These are phyloP conservation scores for Strigops habroptila DNA, from an alignment of 2,113 vertebrate genomes.

Conservation along the genomic window DNA sequence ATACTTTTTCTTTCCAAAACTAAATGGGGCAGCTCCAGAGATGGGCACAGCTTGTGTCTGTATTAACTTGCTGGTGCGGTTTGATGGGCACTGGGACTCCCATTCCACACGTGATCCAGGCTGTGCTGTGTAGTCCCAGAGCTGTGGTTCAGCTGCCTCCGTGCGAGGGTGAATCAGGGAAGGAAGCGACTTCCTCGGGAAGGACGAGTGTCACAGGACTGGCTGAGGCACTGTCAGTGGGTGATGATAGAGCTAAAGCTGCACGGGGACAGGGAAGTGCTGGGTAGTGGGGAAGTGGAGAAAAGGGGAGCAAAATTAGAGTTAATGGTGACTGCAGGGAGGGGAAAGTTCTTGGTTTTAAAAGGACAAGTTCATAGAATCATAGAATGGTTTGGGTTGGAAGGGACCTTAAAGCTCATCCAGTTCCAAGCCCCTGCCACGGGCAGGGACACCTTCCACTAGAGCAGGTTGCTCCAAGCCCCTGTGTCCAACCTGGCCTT, in stretches of 20 bases:
- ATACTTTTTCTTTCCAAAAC: accelerated
- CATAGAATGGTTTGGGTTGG: neutral
- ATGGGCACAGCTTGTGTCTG: neutral
- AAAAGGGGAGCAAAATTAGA: neutral
- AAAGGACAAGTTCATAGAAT: neutral
- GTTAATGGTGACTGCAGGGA: neutral
- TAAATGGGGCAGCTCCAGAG: neutral
- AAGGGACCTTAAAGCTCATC: neutral
- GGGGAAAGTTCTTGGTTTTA: neutral
- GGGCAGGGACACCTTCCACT: too few species aligned
- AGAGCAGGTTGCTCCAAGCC: too few species aligned
- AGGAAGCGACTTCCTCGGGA: neutral
- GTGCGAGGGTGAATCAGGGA: neutral
- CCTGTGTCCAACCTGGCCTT: too few species aligned
- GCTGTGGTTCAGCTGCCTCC: neutral
- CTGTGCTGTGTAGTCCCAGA: neutral
- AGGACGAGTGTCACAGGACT: neutral
- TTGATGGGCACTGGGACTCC: neutral
- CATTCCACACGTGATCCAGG: neutral
- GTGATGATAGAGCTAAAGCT: neutral
- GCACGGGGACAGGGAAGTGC: accelerated
- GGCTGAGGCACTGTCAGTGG: neutral
- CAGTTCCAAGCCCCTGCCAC: neutral
- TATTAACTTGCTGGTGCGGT: neutral
- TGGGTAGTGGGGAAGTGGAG: accelerated